These are phyloP conservation scores for Halictus quadricinctus DNA, from an alignment of 2,888 invertebrate species.

Conservation along the genomic window DNA sequence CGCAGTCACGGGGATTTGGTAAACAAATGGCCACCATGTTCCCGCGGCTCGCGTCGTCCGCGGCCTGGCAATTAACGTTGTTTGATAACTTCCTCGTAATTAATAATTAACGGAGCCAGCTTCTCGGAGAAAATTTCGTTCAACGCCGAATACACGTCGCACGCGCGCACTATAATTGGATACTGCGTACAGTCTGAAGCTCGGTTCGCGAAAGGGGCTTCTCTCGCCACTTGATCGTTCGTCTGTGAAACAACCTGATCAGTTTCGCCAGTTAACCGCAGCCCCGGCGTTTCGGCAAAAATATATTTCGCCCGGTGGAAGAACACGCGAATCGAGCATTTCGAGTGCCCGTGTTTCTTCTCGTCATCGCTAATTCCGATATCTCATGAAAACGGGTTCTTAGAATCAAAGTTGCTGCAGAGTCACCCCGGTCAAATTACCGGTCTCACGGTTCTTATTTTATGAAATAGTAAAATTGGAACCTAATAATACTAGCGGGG, in stretches of 20 bases:
- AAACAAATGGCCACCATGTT: not conserved
- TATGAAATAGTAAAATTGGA: no score
- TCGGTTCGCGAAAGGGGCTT: constrained; percentile 27
- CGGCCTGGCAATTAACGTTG: constrained; percentile 34
- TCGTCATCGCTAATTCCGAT: no score
- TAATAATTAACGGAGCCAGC: constrained; percentile 61
- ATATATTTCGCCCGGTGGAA: not conserved
- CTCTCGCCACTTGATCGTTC: constrained; percentile 34
- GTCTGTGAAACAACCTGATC: constrained; percentile 40
- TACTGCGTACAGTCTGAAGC: constrained; percentile 27
- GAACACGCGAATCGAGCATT: not conserved
- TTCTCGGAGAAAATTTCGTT: constrained; percentile 31
- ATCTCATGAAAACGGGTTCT: no score
- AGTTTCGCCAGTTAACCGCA: constrained; percentile 15
- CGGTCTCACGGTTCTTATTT: no score
- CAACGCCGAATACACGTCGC: constrained; percentile 35
- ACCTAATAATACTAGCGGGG: no score
- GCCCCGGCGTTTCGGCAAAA: constrained; percentile 17
- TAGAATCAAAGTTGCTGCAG: no score
- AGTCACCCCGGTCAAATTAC: no score
- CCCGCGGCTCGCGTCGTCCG: not conserved
- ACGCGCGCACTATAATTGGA: constrained; percentile 56
- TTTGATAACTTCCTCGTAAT: constrained; percentile 48
- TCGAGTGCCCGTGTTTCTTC: not conserved
- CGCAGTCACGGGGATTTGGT: not conserved